Evolutionary conservation across 2,113 vertebrate genomes (phyloP).

Genomic region (Halcyon senegalensis): DNA sequence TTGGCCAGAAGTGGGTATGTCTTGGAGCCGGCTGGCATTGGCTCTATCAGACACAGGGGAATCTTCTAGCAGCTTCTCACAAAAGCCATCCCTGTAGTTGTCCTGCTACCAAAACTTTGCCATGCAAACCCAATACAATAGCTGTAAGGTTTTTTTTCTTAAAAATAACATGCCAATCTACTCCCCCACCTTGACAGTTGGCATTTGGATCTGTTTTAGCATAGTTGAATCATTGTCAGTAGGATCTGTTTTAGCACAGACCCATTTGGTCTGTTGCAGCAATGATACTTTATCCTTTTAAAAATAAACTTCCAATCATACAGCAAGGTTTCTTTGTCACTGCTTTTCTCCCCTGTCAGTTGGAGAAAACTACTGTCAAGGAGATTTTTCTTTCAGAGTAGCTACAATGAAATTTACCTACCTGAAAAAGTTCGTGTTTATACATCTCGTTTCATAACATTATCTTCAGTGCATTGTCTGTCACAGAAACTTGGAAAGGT

Average conservation of each 20-base stretch:
- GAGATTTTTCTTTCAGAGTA: not conserved
- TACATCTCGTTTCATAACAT: not conserved
- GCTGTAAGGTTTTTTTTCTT: not conserved
- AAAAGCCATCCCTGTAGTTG: not conserved
- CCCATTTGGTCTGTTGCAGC: not conserved
- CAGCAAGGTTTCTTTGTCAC: not conserved
- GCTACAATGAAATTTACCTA: not conserved
- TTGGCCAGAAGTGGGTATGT: not conserved
- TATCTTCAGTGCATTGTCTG: not conserved
- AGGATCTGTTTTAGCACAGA: not conserved
- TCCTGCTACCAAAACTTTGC: not conserved
- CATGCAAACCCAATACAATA: not conserved
- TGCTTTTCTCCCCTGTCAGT: not conserved
- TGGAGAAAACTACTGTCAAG: not conserved
- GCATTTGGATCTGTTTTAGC: not conserved
- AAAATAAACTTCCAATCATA: not conserved
- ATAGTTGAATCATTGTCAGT: not conserved
- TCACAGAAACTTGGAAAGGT: not conserved
- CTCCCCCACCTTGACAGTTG: not conserved
- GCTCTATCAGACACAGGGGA: not conserved
- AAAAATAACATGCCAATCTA: not conserved
- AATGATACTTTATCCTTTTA: not conserved
- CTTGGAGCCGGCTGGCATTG: not conserved
- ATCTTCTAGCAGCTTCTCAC: not conserved
- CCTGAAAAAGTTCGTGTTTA: not conserved